phyloP scores from a whole-genome alignment of 2,113 vertebrate species.

The Psephotus haematonotus region DNA sequence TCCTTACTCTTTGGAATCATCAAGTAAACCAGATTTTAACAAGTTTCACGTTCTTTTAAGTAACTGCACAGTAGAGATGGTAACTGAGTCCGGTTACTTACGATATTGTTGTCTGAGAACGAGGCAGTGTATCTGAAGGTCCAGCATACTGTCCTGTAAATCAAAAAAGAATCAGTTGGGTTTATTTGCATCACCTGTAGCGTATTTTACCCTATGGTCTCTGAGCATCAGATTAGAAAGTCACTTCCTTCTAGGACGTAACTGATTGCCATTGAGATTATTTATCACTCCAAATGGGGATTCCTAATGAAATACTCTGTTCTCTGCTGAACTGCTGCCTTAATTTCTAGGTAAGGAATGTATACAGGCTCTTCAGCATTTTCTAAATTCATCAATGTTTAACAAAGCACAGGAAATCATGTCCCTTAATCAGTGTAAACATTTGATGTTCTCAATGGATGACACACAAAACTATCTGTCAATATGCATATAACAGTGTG shows the following conservation, averaged over 20 bases:
- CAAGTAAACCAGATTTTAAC: background rate
- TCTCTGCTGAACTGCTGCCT: background rate
- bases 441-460: fast-evolving
- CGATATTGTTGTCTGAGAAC: conserved; percentile 70
- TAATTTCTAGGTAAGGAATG: background rate
- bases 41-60: background rate
- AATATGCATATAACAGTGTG: background rate
- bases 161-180: background rate
- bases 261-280: background rate
- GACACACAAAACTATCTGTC: background rate
- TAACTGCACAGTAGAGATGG: background rate
- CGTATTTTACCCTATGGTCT: background rate
- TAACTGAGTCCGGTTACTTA: conserved; percentile 73
- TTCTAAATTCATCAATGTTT: background rate
- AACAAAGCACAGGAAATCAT: background rate
- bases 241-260: background rate
- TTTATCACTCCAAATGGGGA: background rate
- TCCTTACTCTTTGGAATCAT: background rate
- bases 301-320: background rate
- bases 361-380: background rate
- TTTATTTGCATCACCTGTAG: background rate
- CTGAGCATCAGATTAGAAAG: background rate
- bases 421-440: background rate
- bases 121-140: conserved; percentile 64
- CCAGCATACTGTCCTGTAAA: conserved; percentile 75